Percentiles rank a stretch among this genome's conserved stretches.
Conservation (phyloP, 2,888 invertebrate species). For the Drosophila rubida region DNA sequence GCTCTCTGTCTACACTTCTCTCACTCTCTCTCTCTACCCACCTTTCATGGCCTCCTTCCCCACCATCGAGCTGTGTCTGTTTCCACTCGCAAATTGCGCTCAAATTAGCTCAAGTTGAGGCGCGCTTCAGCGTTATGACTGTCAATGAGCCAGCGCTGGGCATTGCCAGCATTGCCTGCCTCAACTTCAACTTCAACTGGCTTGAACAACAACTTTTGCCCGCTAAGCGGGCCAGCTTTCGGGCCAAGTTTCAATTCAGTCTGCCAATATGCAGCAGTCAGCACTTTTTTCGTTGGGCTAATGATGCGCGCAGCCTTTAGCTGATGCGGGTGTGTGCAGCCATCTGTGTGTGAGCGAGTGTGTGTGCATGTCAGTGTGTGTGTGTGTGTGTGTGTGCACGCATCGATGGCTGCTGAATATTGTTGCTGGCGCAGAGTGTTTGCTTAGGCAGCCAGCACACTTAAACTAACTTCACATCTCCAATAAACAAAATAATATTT, state of each 20-base stretch:
- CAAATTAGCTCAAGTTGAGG: conserved; percentile 74
- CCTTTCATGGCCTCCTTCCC: neutral
- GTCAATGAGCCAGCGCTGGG: conserved; percentile 70
- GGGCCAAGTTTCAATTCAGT: conserved; percentile 38
- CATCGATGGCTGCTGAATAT: neutral
- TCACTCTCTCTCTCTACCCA: conserved; percentile 1
- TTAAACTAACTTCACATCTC: neutral
- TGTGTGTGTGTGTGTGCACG: neutral
- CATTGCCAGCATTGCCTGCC: conserved; percentile 39
- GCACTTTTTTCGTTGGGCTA: conserved; percentile 70
- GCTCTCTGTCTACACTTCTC: conserved; percentile 28
- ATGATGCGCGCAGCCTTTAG: conserved; percentile 65
- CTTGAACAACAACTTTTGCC: conserved; percentile 27
- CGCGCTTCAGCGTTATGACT: conserved; percentile 77
- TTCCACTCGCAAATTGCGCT: conserved; percentile 62
- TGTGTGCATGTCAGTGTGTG: neutral
- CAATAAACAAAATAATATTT: too few species aligned
- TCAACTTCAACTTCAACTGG: conserved; percentile 57
- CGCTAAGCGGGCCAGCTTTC: conserved; percentile 9
- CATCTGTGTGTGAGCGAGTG: conserved; percentile 4
- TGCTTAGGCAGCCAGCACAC: neutral
- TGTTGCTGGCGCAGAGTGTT: neutral
- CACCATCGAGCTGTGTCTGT: neutral
- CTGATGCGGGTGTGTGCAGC: conserved; percentile 24
- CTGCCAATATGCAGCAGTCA: conserved; percentile 60